These are phyloP conservation scores for Halcyon smyrnensis DNA, from an alignment of 2,797 vertebrate species.

Conservation along the genomic window DNA sequence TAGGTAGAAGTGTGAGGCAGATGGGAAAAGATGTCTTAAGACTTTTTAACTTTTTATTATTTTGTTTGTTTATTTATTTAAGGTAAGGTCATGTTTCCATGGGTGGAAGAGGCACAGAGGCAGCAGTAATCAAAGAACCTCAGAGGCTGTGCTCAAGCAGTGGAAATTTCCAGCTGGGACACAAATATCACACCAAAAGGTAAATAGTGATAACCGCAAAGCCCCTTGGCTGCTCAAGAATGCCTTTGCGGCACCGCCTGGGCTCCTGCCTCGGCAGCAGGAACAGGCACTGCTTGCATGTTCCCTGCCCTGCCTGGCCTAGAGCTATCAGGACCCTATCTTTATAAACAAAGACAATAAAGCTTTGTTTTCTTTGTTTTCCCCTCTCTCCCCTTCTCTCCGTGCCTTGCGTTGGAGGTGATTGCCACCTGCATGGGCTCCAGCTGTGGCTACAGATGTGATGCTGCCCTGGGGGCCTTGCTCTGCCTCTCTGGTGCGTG, in stretches of 20 bases:
- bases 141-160: background rate
- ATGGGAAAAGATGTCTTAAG: fast-evolving
- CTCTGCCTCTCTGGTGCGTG: fast-evolving
- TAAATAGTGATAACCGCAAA: background rate
- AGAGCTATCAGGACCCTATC: background rate
- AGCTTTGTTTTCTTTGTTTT: background rate
- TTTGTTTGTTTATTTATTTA: background rate
- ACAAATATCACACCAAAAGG: background rate
- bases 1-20: background rate
- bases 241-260: fast-evolving
- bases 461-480: background rate
- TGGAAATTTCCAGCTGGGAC: slow-evolving; percentile 47
- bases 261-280: background rate
- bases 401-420: fast-evolving
- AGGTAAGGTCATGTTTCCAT: fast-evolving
- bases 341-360: background rate
- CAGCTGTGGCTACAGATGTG: background rate
- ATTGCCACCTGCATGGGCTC: background rate
- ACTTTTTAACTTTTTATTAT: too few species aligned
- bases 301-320: background rate
- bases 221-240: background rate
- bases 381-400: background rate
- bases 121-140: background rate
- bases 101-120: background rate
- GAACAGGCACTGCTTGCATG: background rate